phyloP scores from a whole-genome alignment of 2,888 invertebrate genomes.

The Drosophila barbarae region DNA sequence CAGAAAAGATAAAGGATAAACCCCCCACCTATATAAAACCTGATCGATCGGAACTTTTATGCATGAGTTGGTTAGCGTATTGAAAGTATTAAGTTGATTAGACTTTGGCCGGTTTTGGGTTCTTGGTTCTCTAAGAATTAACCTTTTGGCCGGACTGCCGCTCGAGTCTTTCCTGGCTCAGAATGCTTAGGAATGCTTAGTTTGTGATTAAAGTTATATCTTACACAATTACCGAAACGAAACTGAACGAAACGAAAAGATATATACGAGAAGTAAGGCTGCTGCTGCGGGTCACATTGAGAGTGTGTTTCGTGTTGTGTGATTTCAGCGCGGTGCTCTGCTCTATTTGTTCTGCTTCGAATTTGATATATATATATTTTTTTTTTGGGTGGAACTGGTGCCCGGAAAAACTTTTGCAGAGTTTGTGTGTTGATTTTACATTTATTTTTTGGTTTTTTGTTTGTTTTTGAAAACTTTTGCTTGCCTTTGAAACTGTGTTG shows the following conservation, averaged over 20 bases:
- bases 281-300: slow-evolving; percentile 27
- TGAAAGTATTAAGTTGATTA: slow-evolving; percentile 18
- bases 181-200: slow-evolving; percentile 41
- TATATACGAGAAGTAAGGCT: slow-evolving; percentile 14
- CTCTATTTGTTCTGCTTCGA: slow-evolving; percentile 30
- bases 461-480: slow-evolving; percentile 30
- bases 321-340: slow-evolving; percentile 47
- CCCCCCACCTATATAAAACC: slow-evolving; percentile 20
- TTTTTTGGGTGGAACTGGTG: slow-evolving; percentile 47
- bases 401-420: slow-evolving; percentile 60
- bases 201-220: slow-evolving; percentile 35
- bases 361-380: slow-evolving; percentile 29
- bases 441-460: slow-evolving; percentile 37
- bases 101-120: slow-evolving; percentile 14
- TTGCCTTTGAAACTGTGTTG: slow-evolving; percentile 62
- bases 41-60: slow-evolving; percentile 60
- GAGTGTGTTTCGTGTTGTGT: slow-evolving; percentile 32
- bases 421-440: slow-evolving; percentile 46
- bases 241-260: background rate
- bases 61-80: slow-evolving; percentile 73
- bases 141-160: slow-evolving; percentile 52
- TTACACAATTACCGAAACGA: slow-evolving; percentile 30
- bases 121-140: slow-evolving; percentile 74
- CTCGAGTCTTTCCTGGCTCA: slow-evolving; percentile 54
- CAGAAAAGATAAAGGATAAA: background rate